These are phyloP conservation scores for Rhineura floridana DNA, from an alignment of 2,113 vertebrate species.

Conservation along the genomic window DNA sequence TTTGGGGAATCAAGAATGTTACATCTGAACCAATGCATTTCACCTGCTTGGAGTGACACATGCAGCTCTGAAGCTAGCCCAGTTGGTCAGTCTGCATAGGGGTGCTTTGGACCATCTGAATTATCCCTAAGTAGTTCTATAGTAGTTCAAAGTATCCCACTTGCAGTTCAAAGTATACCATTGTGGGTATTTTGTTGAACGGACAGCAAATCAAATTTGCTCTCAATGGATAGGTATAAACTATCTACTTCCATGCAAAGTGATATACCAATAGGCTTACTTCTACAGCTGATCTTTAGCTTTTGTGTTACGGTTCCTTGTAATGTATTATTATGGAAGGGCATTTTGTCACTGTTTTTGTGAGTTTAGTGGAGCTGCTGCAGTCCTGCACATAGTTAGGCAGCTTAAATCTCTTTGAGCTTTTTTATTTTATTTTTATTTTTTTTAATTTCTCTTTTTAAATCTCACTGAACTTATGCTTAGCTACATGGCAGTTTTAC, in stretches of 20 bases:
- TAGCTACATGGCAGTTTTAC: not conserved
- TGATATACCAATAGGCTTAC: conserved; percentile 21
- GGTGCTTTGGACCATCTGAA: not conserved
- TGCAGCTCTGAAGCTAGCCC: not conserved
- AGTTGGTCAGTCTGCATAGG: not conserved
- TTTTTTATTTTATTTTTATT: too few species aligned
- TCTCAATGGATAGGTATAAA: not conserved
- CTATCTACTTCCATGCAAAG: conserved; percentile 21
- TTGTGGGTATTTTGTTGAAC: not conserved
- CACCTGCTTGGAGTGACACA: not conserved
- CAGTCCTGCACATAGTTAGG: accelerated
- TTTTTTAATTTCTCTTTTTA: too few species aligned
- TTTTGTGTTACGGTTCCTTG: not conserved
- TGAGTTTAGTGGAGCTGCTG: conserved; percentile 7
- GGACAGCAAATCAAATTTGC: not conserved
- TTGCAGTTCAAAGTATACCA: not conserved
- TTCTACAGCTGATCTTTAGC: conserved; percentile 10
- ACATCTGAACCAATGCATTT: not conserved
- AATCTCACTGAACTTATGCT: too few species aligned
- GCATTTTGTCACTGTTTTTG: not conserved
- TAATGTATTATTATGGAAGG: not conserved
- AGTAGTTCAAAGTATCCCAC: not conserved
- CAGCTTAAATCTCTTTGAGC: conserved; percentile 1
- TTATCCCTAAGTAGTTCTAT: not conserved
- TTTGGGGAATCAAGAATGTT: too few species aligned